These are phyloP conservation scores for Dasypus novemcinctus DNA, from an alignment of 2,113 vertebrate species.

Conservation along the genomic window DNA sequence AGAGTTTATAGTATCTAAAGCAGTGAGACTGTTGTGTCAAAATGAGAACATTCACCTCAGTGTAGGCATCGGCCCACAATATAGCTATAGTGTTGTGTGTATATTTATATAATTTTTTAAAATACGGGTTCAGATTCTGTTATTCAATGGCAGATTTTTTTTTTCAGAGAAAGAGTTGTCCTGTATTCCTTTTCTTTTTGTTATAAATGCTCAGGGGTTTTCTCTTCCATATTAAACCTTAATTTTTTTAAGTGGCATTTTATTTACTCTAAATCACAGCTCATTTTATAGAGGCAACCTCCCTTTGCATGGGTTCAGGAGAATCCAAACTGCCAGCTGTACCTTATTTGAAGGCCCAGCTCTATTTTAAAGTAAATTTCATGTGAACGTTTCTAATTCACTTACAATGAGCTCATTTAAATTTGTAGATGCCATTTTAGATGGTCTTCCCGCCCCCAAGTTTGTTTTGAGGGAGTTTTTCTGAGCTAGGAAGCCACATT, in stretches of 20 bases:
- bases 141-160: neutral
- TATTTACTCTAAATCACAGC: neutral
- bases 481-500: conserved; percentile 39
- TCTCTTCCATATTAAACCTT: neutral
- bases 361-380: conserved; percentile 65
- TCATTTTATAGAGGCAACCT: neutral
- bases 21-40: neutral
- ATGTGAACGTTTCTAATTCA: conserved; percentile 59
- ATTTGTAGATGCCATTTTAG: conserved; percentile 38
- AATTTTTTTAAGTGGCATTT: neutral
- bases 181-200: neutral
- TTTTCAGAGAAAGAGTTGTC: conserved; percentile 6
- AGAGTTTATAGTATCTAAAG: neutral
- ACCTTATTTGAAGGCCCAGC: conserved; percentile 49
- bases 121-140: neutral
- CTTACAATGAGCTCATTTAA: conserved; percentile 52
- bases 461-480: conserved; percentile 59
- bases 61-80: neutral
- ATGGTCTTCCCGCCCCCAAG: neutral
- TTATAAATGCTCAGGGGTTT: neutral
- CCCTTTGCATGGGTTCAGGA: neutral
- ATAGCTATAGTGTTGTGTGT: neutral
- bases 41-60: neutral
- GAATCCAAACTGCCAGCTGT: conserved; percentile 24
- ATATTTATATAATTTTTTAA: neutral